Percentiles rank a stretch among this genome's conserved stretches.
These are phyloP conservation scores for Agelaius tricolor DNA, from an alignment of 2,113 vertebrate species.

Conservation along the genomic window DNA sequence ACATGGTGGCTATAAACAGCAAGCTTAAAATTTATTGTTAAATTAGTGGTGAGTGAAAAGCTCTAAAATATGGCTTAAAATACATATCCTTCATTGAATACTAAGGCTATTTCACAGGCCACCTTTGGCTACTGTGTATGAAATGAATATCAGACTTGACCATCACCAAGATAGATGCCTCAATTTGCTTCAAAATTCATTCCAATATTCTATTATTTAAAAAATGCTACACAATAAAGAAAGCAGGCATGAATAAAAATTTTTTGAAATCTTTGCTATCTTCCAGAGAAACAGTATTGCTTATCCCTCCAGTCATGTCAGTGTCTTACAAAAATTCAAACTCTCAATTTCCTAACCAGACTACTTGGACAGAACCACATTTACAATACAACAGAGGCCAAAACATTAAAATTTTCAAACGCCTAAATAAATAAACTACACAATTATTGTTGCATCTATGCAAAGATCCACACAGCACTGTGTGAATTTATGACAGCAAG, in stretches of 20 bases:
- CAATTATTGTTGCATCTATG: background rate
- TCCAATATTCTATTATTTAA: background rate
- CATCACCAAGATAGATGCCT: background rate
- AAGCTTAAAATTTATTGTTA: background rate
- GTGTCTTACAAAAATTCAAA: background rate
- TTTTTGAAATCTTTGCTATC: background rate
- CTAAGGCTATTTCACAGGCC: background rate
- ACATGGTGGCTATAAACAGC: background rate
- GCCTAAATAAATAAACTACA: background rate
- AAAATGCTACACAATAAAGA: background rate
- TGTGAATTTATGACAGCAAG: fast-evolving
- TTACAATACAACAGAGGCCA: background rate
- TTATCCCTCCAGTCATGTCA: background rate
- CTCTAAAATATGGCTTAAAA: background rate
- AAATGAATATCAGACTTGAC: background rate
- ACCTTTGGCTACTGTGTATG: background rate
- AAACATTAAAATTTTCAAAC: background rate
- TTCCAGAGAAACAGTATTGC: background rate
- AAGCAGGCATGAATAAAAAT: background rate
- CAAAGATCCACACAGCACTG: background rate
- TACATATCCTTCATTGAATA: background rate
- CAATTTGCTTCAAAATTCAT: background rate
- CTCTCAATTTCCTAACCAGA: background rate
- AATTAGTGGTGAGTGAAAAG: background rate
- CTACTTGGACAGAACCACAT: background rate